phyloP scores from a whole-genome alignment of 2,888 invertebrate genomes.

The Drosophila kambysellisi region DNA sequence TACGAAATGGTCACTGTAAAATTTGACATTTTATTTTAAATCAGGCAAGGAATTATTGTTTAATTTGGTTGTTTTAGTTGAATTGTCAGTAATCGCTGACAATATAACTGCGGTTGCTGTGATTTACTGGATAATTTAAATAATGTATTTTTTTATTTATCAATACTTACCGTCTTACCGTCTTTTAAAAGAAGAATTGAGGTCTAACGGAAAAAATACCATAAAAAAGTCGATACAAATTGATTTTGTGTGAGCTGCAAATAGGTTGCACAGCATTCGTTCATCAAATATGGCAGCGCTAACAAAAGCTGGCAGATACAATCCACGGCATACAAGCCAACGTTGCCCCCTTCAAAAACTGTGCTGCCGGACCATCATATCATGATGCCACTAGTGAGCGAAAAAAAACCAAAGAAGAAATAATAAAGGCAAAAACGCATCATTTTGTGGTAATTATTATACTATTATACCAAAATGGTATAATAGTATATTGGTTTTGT shows the following conservation, averaged over 20 bases:
- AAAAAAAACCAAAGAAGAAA: constrained; percentile 17
- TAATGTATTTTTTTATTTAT: not conserved
- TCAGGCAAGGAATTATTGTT: constrained; percentile 25
- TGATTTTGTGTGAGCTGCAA: not conserved
- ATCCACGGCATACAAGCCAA: not conserved
- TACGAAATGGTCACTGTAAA: constrained; percentile 59
- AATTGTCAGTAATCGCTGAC: constrained; percentile 11
- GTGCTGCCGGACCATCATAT: constrained; percentile 22
- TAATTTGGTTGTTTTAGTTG: constrained; percentile 2
- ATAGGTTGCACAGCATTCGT: not conserved
- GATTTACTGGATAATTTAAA: not conserved
- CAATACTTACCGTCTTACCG: not conserved
- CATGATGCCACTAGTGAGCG: not conserved
- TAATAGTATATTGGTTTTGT: too few relatives aligned
- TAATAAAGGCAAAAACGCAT: constrained; percentile 27
- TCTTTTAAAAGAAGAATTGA: not conserved
- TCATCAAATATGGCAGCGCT: constrained; percentile 16
- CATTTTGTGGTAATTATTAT: constrained; percentile 20
- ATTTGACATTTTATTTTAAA: constrained; percentile 67
- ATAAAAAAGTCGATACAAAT: too few relatives aligned
- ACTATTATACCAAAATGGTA: too few relatives aligned
- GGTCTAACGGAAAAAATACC: not conserved
- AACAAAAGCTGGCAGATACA: constrained; percentile 3
- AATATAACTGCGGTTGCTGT: constrained; percentile 23
- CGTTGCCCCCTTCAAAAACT: constrained; percentile 2